Evolutionary conservation across 2,113 vertebrate genomes (phyloP), one percentile per base, ranked within the genome.

Genomic region (Nannospalax galili): DNA sequence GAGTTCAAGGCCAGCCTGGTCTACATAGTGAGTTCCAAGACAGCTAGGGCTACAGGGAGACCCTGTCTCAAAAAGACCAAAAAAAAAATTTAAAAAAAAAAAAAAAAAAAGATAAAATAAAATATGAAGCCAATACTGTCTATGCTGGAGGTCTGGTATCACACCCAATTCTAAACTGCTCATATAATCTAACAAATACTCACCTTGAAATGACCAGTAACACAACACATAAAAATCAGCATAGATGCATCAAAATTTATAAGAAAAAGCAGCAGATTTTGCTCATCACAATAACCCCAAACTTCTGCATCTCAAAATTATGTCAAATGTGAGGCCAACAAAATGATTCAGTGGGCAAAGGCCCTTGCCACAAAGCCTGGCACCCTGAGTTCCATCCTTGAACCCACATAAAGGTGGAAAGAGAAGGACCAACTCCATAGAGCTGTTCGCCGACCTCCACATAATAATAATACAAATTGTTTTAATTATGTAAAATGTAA

Each of bases 201-300:
- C 60, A 84, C 78, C 52, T 67, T 16, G 12, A 93, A 96, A 81
- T 20, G n/a, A 8, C 65, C 65, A 70, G 20, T 37, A 91, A 60
- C 26, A 88, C 28, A 14, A 7, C 73, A 45, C 58, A 42, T 64
- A 81, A 89, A 96, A 87, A 87, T 26, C 35, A 81, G 70, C n/a
- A 95, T 35, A 78, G 48, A 67, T 22, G 28, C 90, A 96, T 72
- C 20, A 78, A 70, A 70, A 84, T 20, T 65, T 45, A 62, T 2
- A 65, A 87, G 94, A 86, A 91, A 72, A 86, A 88, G 75, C 26
- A 30, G 20, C n/a, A 92, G n/a, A 64, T 28, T 80, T 94, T 93
- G 48, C 81, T 93, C 70, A 94, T 60, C 78, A 86, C 91, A 93
- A 92, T 82, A 79, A 84, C 52, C n/a, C 67, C 56, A 56, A 72